A percentile compares a stretch with the other conserved stretches of the same genome.
These are phyloP conservation scores for Notodonta dromedarius DNA, from an alignment of 2,888 invertebrate genomes.

Conservation along the genomic window DNA sequence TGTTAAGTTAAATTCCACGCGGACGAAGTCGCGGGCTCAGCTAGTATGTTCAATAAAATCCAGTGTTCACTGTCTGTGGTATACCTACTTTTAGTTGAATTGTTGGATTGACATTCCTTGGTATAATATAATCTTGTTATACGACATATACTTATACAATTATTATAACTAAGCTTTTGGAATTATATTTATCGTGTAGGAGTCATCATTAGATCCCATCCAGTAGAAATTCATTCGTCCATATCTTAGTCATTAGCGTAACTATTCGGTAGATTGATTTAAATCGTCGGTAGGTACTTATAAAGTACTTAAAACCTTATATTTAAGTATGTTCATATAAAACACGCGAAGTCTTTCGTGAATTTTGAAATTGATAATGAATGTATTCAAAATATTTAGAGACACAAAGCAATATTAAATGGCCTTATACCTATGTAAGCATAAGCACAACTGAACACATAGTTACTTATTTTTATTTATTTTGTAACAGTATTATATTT, in stretches of 20 bases:
- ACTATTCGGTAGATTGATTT: slow-evolving; percentile 51
- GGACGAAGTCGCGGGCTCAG: too few species aligned
- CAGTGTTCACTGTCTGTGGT: slow-evolving; percentile 69
- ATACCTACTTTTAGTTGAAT: slow-evolving; percentile 45
- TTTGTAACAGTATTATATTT: slow-evolving; percentile 68
- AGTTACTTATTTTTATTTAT: slow-evolving; percentile 46
- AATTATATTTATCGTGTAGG: slow-evolving; percentile 48
- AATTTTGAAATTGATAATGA: slow-evolving; percentile 34
- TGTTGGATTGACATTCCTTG: slow-evolving; percentile 56
- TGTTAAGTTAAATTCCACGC: too few species aligned
- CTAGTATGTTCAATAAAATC: slow-evolving; percentile 37
- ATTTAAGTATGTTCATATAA: slow-evolving; percentile 19
- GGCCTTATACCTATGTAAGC: slow-evolving; percentile 66
- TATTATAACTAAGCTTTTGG: slow-evolving; percentile 45
- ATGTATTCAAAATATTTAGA: slow-evolving; percentile 27
- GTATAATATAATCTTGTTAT: slow-evolving; percentile 37
- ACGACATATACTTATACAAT: slow-evolving; percentile 37
- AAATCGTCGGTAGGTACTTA: slow-evolving; percentile 69
- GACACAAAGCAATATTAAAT: slow-evolving; percentile 65
- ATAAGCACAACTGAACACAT: slow-evolving; percentile 49
- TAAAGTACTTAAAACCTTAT: slow-evolving; percentile 67
- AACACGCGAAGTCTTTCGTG: slow-evolving; percentile 28
- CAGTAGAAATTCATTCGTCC: slow-evolving; percentile 78
- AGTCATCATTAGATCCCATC: slow-evolving; percentile 60
- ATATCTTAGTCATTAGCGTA: slow-evolving; percentile 80